Conservation (phyloP, 2,888 invertebrate genomes). For the Lymantria monacha region DNA sequence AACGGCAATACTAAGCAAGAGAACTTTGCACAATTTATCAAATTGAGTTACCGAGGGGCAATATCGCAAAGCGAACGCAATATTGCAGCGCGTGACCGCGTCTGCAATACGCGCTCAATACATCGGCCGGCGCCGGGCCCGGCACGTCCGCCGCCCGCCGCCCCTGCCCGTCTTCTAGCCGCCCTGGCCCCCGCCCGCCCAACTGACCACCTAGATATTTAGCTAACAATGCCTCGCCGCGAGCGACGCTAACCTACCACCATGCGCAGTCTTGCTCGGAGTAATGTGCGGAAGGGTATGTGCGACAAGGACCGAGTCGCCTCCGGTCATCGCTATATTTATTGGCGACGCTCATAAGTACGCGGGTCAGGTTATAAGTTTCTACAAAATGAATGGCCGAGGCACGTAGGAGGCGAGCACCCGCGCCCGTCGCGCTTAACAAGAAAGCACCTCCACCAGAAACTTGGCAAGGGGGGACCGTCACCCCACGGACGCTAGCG, state of each 20-base stretch:
- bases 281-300: constrained; percentile 32
- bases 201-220: constrained; percentile 82
- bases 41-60: constrained; percentile 81
- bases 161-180: constrained; percentile 58
- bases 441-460: constrained; percentile 78
- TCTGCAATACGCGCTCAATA: constrained; percentile 83
- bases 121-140: constrained; percentile 79
- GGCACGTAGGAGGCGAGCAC: constrained; percentile 77
- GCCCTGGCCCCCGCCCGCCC: constrained; percentile 60
- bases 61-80: constrained; percentile 80
- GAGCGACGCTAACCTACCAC: constrained; percentile 53
- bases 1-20: constrained; percentile 63
- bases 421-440: constrained; percentile 58
- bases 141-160: constrained; percentile 70
- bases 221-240: constrained; percentile 79
- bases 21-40: constrained; percentile 80
- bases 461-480: constrained; percentile 62
- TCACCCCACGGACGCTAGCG: constrained; percentile 64
- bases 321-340: constrained; percentile 81
- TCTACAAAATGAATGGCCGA: constrained; percentile 79
- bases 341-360: constrained; percentile 83
- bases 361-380: constrained; percentile 82
- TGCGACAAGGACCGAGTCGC: constrained; percentile 64
- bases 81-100: constrained; percentile 83
- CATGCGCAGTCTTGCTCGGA: constrained; percentile 60